phyloP scores from a whole-genome alignment of 2,888 invertebrate species.

The Lasioglossum oenotherae region DNA sequence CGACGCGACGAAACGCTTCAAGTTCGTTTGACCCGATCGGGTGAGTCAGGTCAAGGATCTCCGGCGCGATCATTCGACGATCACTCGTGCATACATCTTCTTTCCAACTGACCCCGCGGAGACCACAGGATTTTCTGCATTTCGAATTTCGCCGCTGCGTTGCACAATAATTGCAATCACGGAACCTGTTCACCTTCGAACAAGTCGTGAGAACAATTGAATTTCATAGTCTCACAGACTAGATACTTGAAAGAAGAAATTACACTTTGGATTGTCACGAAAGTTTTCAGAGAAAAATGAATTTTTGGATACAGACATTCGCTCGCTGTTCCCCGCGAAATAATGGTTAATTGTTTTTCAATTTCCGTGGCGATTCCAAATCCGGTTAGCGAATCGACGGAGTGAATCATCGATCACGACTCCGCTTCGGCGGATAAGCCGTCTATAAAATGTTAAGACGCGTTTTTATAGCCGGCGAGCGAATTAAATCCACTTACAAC shows the following conservation, averaged over 20 bases:
- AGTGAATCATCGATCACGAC: neutral
- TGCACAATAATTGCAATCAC: neutral
- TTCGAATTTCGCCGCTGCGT: neutral
- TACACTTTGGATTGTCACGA: no score
- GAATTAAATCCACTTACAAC: neutral
- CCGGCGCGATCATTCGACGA: slow-evolving; percentile 24
- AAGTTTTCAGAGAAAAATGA: neutral
- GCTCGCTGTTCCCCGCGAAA: no score
- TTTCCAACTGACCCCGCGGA: neutral
- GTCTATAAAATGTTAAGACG: neutral
- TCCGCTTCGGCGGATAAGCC: neutral
- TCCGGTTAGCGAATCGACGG: neutral
- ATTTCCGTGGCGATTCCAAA: neutral
- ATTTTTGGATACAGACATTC: neutral
- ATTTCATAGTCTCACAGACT: neutral
- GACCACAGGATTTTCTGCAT: neutral
- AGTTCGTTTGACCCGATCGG: slow-evolving; percentile 49
- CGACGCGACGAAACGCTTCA: slow-evolving; percentile 19
- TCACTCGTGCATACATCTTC: slow-evolving; percentile 19
- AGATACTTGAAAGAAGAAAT: neutral
- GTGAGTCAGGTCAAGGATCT: slow-evolving; percentile 60
- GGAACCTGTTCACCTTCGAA: neutral
- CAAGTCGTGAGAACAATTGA: neutral
- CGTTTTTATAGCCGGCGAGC: neutral
- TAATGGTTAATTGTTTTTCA: neutral